phyloP scores from a whole-genome alignment of 37 sponge, comb jelly and placozoan genomes.

The Halichondria panicea region DNA sequence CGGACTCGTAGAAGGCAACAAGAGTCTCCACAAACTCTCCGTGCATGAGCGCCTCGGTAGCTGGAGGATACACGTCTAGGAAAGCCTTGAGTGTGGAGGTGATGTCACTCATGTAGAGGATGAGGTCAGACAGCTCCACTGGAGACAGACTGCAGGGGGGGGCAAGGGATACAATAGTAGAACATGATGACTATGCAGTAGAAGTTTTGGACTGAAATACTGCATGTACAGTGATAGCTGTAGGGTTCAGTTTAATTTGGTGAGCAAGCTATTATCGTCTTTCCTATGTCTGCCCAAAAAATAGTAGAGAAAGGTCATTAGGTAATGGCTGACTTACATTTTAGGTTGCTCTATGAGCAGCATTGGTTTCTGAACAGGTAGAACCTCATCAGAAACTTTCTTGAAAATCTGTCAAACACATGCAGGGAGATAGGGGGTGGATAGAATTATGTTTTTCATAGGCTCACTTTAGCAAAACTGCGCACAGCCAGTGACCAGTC shows the following conservation, averaged over 20 bases:
- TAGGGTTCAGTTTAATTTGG: too few species aligned
- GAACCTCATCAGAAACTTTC: neutral
- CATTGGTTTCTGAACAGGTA: neutral
- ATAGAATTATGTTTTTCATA: neutral
- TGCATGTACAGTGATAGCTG: too few species aligned
- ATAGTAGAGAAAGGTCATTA: too few species aligned
- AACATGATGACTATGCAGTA: too few species aligned
- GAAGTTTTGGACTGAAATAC: too few species aligned
- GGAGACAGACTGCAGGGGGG: constrained; percentile 30
- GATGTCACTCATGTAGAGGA: constrained; percentile 35
- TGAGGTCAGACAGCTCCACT: constrained; percentile 9
- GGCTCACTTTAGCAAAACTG: constrained; percentile 8
- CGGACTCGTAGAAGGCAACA: constrained; percentile 40
- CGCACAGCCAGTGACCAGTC: constrained; percentile 24
- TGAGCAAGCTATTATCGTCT: too few species aligned
- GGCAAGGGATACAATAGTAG: too few species aligned
- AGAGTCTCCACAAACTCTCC: constrained; percentile 24
- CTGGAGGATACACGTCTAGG: constrained; percentile 32
- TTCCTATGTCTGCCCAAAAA: too few species aligned
- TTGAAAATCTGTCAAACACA: constrained; percentile 5
- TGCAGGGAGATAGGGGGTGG: neutral
- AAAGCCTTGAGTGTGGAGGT: constrained; percentile 20
- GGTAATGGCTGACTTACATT: neutral
- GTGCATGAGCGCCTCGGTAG: neutral
- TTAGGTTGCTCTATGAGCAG: neutral